phyloP scores from a whole-genome alignment of 2,888 invertebrate species.

The Leucophenga montana region DNA sequence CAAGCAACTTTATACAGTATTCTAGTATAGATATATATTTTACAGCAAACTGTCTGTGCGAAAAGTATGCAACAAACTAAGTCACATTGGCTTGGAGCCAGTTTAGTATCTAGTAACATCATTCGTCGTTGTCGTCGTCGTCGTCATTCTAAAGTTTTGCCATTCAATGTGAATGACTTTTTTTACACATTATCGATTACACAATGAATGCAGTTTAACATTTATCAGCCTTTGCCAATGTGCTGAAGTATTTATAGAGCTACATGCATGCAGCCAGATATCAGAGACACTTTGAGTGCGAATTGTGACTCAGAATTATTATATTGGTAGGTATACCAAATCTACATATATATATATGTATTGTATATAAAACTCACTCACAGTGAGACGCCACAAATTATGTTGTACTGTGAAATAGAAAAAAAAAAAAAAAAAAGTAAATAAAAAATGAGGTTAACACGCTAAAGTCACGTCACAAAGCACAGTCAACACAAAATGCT shows the following conservation, averaged over 20 bases:
- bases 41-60: too few relatives aligned
- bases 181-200: conserved; percentile 56
- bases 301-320: too few relatives aligned
- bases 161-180: conserved; percentile 19
- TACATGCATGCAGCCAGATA: too few relatives aligned
- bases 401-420: conserved; percentile 50
- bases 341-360: too few relatives aligned
- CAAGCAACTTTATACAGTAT: not conserved
- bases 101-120: too few relatives aligned
- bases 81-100: not conserved
- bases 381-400: conserved; percentile 53
- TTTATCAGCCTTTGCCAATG: conserved; percentile 51
- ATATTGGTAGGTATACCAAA: too few relatives aligned
- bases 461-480: conserved; percentile 58
- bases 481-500: not conserved
- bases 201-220: conserved; percentile 62
- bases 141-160: not conserved
- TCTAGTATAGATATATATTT: too few relatives aligned
- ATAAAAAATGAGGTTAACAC: conserved; percentile 67
- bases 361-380: not conserved
- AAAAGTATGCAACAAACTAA: not conserved
- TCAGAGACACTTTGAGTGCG: too few relatives aligned
- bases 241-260: conserved; percentile 17
- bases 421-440: conserved; percentile 53
- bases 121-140: too few relatives aligned